These are phyloP conservation scores for Dicerorhinus sumatrensis DNA, from an alignment of 2,113 vertebrate species.

Conservation along the genomic window DNA sequence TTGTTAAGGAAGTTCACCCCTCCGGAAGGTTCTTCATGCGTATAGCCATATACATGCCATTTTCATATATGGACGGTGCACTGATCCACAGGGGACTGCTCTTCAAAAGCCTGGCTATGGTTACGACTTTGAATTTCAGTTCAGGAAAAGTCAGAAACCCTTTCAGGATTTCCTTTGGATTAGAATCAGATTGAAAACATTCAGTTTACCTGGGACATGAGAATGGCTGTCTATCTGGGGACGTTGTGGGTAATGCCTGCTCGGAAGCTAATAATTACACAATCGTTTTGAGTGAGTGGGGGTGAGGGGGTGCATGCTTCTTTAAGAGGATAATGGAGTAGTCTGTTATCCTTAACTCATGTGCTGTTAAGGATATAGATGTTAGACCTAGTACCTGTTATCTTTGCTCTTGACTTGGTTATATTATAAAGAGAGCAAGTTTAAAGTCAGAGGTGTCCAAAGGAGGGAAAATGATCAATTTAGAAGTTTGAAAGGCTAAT, in stretches of 20 bases:
- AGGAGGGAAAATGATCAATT: neutral
- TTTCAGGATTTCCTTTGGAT: neutral
- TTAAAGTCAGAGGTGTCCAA: neutral
- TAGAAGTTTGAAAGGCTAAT: neutral
- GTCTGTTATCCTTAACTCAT: neutral
- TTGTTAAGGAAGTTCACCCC: neutral
- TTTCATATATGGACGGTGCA: neutral
- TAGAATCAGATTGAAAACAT: neutral
- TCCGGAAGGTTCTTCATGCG: neutral
- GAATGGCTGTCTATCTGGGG: neutral
- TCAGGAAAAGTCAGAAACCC: neutral
- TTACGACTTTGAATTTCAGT: neutral
- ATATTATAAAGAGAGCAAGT: neutral
- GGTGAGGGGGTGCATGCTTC: neutral
- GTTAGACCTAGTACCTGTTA: neutral
- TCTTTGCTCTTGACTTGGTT: neutral
- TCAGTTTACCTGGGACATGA: neutral
- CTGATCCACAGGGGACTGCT: neutral
- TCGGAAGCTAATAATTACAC: neutral
- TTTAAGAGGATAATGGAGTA: neutral
- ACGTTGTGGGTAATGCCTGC: neutral
- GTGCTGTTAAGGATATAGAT: neutral
- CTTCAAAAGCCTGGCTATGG: neutral
- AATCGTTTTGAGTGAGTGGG: neutral
- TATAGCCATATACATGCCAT: neutral